Evolutionary conservation across 2,797 vertebrate species (phyloP).

Genomic region (Microctenopoma stevenorrisi): DNA sequence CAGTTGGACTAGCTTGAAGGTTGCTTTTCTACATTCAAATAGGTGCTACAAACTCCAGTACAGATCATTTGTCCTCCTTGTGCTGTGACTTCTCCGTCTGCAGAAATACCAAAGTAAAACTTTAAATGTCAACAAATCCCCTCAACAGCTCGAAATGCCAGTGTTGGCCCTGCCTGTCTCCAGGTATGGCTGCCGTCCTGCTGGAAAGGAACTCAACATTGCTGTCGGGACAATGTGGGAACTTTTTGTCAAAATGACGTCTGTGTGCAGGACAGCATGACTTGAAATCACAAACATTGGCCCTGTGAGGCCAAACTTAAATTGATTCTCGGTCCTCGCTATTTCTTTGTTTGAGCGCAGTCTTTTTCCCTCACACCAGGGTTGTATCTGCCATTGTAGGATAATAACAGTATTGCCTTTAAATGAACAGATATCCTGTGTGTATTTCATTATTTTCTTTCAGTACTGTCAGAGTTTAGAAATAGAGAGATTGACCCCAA

Average conservation of each 20-base stretch:
- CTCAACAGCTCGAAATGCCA: conserved; percentile 34
- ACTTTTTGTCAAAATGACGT: conserved; percentile 72
- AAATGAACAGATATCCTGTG: background rate
- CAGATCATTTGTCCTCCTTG: background rate
- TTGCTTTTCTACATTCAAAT: background rate
- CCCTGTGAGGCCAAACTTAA: conserved; percentile 37
- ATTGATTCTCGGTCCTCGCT: conserved; percentile 45
- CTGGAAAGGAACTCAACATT: conserved; percentile 31
- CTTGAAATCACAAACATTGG: conserved; percentile 47
- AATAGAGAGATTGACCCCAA: conserved; percentile 7
- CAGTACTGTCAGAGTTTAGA: background rate
- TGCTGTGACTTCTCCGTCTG: background rate
- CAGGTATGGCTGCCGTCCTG: conserved; percentile 36
- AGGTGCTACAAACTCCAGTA: background rate
- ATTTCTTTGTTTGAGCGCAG: conserved; percentile 28
- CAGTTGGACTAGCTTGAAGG: background rate
- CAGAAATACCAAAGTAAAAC: conserved; percentile 23
- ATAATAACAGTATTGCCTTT: background rate
- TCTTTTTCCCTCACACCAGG: background rate
- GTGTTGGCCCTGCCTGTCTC: conserved; percentile 16
- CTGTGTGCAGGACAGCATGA: conserved; percentile 59
- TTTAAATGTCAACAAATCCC: conserved; percentile 44
- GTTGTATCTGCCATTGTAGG: background rate
- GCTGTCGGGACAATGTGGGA: conserved; percentile 62
- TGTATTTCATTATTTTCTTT: background rate